Evolutionary conservation across 1,140 invertebrate genomes (phyloP).

Genomic region (Frieseomelitta varia): DNA sequence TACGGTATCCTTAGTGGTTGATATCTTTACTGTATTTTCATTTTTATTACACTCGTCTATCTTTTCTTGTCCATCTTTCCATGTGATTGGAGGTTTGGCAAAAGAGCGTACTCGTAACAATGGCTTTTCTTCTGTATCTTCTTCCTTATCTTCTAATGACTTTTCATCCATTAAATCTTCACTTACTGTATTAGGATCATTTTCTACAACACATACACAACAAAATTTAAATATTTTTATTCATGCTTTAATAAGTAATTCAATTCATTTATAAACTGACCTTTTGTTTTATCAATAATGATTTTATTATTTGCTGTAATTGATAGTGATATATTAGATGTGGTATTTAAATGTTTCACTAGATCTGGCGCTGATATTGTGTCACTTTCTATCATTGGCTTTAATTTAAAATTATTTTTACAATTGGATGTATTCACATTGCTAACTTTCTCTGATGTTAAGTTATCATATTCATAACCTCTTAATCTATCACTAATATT

Average conservation of each 20-base stretch:
- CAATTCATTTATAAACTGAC: conserved; percentile 40
- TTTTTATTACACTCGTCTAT: neutral
- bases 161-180: conserved; percentile 1
- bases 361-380: no score
- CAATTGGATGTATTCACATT: neutral
- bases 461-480: no score
- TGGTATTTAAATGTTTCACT: neutral
- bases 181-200: conserved; percentile 13
- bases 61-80: conserved; percentile 63
- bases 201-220: conserved; percentile 54
- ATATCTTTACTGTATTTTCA: neutral
- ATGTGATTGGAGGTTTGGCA: conserved; percentile 73
- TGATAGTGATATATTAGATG: neutral
- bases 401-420: neutral
- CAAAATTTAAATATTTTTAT: conserved; percentile 24
- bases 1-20: conserved; percentile 33
- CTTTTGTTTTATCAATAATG: conserved; percentile 21
- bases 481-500: neutral
- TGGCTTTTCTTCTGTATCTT: conserved; percentile 49
- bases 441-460: neutral
- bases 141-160: neutral
- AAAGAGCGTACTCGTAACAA: conserved; percentile 72
- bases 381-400: neutral
- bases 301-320: conserved; percentile 1
- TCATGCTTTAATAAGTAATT: conserved; percentile 21